These are phyloP conservation scores for Eupleurogrammus muticus DNA, from an alignment of 2,797 vertebrate genomes.

Conservation along the genomic window DNA sequence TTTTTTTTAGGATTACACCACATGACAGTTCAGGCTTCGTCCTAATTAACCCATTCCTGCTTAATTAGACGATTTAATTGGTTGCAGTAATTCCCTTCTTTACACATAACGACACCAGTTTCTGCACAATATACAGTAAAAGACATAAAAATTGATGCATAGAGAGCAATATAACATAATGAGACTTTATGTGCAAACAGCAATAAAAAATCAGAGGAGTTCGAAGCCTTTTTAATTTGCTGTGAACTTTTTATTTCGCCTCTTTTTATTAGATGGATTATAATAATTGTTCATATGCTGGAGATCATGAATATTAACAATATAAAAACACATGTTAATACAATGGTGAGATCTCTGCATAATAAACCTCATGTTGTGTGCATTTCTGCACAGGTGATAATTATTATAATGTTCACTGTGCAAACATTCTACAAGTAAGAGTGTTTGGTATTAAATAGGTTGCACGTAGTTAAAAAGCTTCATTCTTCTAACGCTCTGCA, in stretches of 20 bases:
- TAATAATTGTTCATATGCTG: neutral
- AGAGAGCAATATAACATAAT: neutral
- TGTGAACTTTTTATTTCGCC: neutral
- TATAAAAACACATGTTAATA: too few species aligned
- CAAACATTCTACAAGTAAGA: neutral
- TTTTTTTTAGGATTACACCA: too few species aligned
- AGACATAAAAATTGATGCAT: neutral
- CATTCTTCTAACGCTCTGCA: slow-evolving; percentile 20
- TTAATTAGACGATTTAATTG: too few species aligned
- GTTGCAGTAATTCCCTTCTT: too few species aligned
- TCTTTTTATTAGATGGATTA: neutral
- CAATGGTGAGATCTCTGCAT: too few species aligned
- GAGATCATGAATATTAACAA: neutral
- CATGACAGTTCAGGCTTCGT: too few species aligned
- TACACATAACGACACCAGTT: too few species aligned
- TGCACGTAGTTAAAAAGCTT: slow-evolving; percentile 25
- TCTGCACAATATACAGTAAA: too few species aligned
- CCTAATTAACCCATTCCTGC: too few species aligned
- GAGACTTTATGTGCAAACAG: neutral
- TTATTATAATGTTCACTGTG: neutral
- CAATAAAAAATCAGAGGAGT: neutral
- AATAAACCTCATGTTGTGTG: too few species aligned
- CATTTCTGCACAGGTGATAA: neutral
- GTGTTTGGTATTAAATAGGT: slow-evolving; percentile 4
- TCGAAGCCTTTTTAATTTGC: neutral